Evolutionary conservation across 1,140 invertebrate genomes (phyloP).

Genomic region (Drosophila rhopaloa): DNA sequence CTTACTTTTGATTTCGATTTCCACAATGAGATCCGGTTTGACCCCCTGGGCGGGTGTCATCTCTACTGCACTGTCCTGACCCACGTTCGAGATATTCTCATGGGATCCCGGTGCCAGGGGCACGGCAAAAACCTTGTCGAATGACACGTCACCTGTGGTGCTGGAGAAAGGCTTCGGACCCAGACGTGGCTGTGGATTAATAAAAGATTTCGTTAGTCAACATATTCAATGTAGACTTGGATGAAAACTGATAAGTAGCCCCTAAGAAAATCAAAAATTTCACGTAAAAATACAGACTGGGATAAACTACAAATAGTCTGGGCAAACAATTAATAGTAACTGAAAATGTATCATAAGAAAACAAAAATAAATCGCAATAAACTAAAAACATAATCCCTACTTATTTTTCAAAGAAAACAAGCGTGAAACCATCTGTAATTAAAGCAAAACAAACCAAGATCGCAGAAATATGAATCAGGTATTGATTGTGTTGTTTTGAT

Average conservation of each 20-base stretch:
- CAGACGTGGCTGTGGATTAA: constrained; percentile 88
- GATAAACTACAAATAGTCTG: background rate
- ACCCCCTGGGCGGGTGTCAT: constrained; percentile 25
- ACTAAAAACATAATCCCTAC: background rate
- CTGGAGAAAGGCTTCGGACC: constrained; percentile 93
- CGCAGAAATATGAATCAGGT: constrained; percentile 1
- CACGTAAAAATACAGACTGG: background rate
- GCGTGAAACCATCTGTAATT: background rate
- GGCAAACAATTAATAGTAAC: background rate
- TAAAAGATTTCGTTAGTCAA: background rate
- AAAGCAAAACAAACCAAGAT: background rate
- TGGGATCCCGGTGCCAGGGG: constrained; percentile 88
- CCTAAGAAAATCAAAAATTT: background rate
- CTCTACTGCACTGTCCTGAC: constrained; percentile 52
- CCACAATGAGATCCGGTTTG: constrained; percentile 81
- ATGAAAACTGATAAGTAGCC: background rate
- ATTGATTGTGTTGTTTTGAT: background rate
- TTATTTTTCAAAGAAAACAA: background rate
- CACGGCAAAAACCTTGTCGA: constrained; percentile 92
- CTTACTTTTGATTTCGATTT: constrained; percentile 83
- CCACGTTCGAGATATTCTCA: constrained; percentile 79
- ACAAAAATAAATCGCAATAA: background rate
- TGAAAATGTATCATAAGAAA: background rate
- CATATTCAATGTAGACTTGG: background rate
- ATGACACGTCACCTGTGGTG: constrained; percentile 90